These are phyloP conservation scores for Gerris buenoi DNA, from an alignment of 1,140 invertebrate species.

Conservation along the genomic window DNA sequence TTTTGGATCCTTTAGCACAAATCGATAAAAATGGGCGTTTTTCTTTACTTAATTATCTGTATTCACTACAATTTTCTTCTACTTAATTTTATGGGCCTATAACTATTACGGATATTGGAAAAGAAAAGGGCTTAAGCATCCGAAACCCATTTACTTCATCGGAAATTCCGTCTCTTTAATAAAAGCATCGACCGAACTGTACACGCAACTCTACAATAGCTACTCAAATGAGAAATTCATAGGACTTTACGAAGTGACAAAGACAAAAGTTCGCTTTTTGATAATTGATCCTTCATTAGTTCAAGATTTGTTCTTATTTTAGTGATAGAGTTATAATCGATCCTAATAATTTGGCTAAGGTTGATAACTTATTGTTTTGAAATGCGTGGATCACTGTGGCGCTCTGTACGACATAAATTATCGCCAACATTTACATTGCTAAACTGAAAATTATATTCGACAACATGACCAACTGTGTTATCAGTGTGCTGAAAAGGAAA, in stretches of 20 bases:
- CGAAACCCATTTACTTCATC: conserved; percentile 26
- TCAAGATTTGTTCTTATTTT: conserved; percentile 29
- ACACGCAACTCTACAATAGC: conserved; percentile 13
- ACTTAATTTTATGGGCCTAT: not conserved
- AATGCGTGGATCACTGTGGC: conserved; percentile 34
- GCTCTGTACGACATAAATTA: conserved; percentile 36
- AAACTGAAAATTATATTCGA: conserved; percentile 42
- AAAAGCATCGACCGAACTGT: conserved; percentile 4
- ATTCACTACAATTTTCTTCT: not conserved
- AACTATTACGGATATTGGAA: conserved; percentile 29
- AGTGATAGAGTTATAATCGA: conserved; percentile 12
- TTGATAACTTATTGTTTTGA: conserved; percentile 5
- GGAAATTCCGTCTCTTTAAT: conserved; percentile 22
- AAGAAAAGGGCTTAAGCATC: conserved; percentile 26
- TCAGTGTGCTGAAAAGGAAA: conserved; percentile 28
- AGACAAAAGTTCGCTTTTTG: conserved; percentile 23
- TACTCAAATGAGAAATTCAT: conserved; percentile 12
- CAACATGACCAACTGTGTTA: conserved; percentile 30
- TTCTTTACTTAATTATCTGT: not conserved
- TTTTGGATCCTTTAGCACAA: no score
- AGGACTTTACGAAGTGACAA: conserved; percentile 22
- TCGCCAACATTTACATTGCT: conserved; percentile 40
- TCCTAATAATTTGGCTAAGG: conserved; percentile 10
- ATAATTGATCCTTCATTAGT: conserved; percentile 26
- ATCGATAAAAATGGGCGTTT: not conserved